Percentiles rank a stretch among this genome's conserved stretches.
Evolutionary conservation across 2,113 vertebrate genomes (phyloP).

Genomic region (Daphoenositta chrysoptera): DNA sequence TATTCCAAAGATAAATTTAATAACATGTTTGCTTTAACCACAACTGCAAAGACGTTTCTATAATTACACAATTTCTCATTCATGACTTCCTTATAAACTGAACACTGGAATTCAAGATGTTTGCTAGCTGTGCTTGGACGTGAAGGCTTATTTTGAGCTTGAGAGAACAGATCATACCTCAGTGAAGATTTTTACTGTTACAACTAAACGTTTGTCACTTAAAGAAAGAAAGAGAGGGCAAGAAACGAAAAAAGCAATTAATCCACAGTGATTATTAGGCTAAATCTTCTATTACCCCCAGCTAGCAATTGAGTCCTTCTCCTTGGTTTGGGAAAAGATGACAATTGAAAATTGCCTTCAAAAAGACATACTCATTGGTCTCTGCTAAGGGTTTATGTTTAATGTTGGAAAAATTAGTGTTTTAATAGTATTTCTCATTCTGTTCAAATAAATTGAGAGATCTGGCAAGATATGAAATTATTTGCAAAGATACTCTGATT

Average conservation of each 20-base stretch:
- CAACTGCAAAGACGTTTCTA: background rate
- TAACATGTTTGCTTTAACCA: background rate
- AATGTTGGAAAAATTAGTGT: background rate
- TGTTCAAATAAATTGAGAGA: background rate
- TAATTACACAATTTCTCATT: background rate
- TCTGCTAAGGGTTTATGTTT: background rate
- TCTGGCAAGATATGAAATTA: background rate
- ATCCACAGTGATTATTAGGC: background rate
- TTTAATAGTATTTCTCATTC: background rate
- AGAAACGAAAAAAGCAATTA: background rate
- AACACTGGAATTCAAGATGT: background rate
- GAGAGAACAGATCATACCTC: background rate
- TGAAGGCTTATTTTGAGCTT: background rate
- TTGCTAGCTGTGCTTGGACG: background rate
- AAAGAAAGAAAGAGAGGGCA: background rate
- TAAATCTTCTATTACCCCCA: background rate
- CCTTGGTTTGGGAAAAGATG: background rate
- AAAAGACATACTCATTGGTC: background rate
- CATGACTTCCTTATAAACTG: background rate
- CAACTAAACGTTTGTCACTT: background rate
- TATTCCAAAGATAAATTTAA: background rate
- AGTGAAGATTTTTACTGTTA: background rate
- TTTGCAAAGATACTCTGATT: background rate
- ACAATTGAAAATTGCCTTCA: background rate
- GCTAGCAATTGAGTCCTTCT: background rate